Percentiles rank a stretch among this genome's conserved stretches.
Evolutionary conservation across 2,797 vertebrate species (phyloP).

Genomic region (Lepilemur ruficaudatus): DNA sequence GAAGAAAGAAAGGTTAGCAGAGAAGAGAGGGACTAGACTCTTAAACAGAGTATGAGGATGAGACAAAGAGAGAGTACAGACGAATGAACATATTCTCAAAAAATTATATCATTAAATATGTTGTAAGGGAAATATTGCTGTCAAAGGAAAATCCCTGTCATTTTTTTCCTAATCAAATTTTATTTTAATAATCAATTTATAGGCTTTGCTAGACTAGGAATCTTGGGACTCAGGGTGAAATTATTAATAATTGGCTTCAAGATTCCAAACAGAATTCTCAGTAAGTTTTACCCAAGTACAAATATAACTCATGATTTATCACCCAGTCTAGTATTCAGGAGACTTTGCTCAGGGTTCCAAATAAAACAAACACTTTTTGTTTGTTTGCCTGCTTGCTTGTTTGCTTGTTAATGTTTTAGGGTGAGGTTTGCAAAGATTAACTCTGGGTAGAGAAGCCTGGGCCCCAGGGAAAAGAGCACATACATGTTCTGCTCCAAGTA

Average conservation of each 20-base stretch:
- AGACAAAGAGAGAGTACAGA: not conserved
- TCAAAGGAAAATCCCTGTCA: constrained; percentile 12
- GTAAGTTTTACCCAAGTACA: not conserved
- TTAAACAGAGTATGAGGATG: not conserved
- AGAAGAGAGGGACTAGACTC: not conserved
- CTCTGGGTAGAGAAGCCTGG: not conserved
- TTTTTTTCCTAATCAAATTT: constrained; percentile 1
- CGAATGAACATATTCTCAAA: not conserved
- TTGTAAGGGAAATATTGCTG: not conserved
- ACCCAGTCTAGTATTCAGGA: not conserved
- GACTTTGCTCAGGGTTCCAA: not conserved
- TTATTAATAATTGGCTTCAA: constrained; percentile 21
- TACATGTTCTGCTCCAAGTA: not conserved
- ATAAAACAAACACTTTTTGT: not conserved
- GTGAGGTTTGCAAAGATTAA: not conserved
- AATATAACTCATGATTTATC: not conserved
- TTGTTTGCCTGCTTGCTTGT: not conserved
- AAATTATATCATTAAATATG: not conserved
- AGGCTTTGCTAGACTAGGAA: not conserved
- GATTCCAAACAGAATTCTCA: not conserved
- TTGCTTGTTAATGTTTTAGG: not conserved
- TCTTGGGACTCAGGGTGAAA: not conserved
- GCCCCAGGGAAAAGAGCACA: not conserved
- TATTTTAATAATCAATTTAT: not conserved
- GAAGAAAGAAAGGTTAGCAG: not conserved